phyloP scores from a whole-genome alignment of 1,140 invertebrate species.

The Temnothorax nylanderi region DNA sequence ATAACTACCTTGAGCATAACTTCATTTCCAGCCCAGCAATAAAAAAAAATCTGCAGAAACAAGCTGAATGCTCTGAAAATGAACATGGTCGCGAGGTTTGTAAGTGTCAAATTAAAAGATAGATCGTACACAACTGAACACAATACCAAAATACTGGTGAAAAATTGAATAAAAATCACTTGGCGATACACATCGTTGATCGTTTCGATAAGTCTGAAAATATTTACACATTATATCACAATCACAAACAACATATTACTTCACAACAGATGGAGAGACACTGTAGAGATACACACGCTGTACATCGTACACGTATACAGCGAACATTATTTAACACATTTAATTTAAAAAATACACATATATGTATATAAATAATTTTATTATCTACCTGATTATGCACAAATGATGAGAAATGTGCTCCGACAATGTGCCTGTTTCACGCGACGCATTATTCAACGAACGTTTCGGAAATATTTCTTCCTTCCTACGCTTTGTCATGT shows the following conservation, averaged over 20 bases:
- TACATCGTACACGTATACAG: too few species aligned
- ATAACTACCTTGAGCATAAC: constrained; percentile 59
- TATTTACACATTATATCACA: neutral
- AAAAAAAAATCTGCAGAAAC: constrained; percentile 69
- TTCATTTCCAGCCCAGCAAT: constrained; percentile 71
- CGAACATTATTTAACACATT: neutral
- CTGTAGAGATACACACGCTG: too few species aligned
- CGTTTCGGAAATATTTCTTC: too few species aligned
- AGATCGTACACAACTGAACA: neutral
- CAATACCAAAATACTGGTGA: neutral
- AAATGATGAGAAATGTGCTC: constrained; percentile 9
- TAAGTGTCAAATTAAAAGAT: neutral
- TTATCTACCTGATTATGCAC: constrained; percentile 9
- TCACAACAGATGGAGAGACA: too few species aligned
- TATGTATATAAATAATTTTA: constrained; percentile 6
- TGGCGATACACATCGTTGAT: neutral
- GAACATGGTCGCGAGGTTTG: neutral
- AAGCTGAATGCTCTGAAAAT: constrained; percentile 51
- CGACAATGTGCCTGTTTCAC: neutral
- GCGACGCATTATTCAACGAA: neutral
- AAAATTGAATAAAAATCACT: neutral
- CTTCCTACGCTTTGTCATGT: neutral
- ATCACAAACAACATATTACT: neutral
- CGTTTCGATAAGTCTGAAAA: constrained; percentile 3
- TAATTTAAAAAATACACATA: neutral